Conservation (phyloP, 2,888 invertebrate genomes). For the Netelia fuscicornis region DNA sequence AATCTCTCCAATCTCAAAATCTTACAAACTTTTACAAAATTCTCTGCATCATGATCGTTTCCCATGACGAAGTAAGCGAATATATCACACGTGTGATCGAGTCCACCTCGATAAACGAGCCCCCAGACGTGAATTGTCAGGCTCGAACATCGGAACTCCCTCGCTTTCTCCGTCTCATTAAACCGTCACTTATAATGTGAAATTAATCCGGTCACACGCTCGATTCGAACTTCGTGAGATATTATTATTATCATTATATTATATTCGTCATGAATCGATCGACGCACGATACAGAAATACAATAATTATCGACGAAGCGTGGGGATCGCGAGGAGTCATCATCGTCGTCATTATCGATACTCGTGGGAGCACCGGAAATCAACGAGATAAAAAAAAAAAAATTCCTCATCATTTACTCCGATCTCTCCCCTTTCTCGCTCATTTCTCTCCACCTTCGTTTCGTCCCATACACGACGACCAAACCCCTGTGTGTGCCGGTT, state of each 20-base stretch:
- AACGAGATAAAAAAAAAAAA: slow-evolving; percentile 49
- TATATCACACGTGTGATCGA: slow-evolving; percentile 2
- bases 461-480: background rate
- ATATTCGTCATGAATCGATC: slow-evolving; percentile 30
- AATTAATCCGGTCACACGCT: slow-evolving; percentile 62
- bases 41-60: slow-evolving; percentile 1
- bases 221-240: slow-evolving; percentile 30
- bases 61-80: background rate
- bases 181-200: slow-evolving; percentile 36
- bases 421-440: slow-evolving; percentile 6
- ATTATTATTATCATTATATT: background rate
- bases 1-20: too few relatives aligned
- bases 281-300: background rate
- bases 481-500: background rate
- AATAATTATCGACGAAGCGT: slow-evolving; percentile 28
- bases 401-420: slow-evolving; percentile 31
- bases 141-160: slow-evolving; percentile 48
- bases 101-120: slow-evolving; percentile 15
- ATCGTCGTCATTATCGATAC: slow-evolving; percentile 57
- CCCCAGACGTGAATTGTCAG: slow-evolving; percentile 34
- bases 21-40: background rate
- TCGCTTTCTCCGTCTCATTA: slow-evolving; percentile 58
- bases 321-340: slow-evolving; percentile 29
- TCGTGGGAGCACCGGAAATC: slow-evolving; percentile 53
- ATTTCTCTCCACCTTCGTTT: background rate